These are phyloP conservation scores for Momotus momota DNA, from an alignment of 2,797 vertebrate genomes.

Conservation along the genomic window DNA sequence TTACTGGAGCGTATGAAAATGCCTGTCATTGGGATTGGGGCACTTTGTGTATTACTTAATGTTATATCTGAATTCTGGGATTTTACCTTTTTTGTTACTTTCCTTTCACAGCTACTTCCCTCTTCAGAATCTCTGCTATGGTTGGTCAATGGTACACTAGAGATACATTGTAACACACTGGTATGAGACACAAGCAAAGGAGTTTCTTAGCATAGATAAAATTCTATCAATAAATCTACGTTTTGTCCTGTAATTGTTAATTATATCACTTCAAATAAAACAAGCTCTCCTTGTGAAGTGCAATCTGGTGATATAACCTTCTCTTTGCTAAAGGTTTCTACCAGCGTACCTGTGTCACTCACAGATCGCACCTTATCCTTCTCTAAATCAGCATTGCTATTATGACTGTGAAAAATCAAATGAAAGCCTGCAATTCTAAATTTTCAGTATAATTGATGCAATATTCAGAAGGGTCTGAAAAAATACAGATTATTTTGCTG, in stretches of 20 bases:
- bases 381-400: not conserved
- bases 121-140: not conserved
- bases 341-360: not conserved
- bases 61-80: rapidly evolving
- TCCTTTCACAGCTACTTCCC: not conserved
- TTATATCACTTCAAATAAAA: not conserved
- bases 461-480: not conserved
- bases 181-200: not conserved
- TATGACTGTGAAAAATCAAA: not conserved
- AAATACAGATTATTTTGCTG: not conserved
- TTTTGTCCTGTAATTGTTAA: not conserved
- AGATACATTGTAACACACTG: not conserved
- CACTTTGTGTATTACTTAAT: not conserved
- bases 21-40: not conserved
- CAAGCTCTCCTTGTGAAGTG: not conserved
- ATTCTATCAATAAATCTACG: not conserved
- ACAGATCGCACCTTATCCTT: not conserved
- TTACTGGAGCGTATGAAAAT: not conserved
- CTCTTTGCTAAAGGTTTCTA: not conserved
- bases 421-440: not conserved
- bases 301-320: not conserved
- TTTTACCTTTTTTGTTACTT: not conserved
- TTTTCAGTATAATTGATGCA: not conserved
- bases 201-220: not conserved
- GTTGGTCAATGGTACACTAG: not conserved